Percentiles rank a stretch among this genome's conserved stretches.
Conservation (phyloP, 2,797 vertebrate genomes). For the Melanotaenia pygmaea region DNA sequence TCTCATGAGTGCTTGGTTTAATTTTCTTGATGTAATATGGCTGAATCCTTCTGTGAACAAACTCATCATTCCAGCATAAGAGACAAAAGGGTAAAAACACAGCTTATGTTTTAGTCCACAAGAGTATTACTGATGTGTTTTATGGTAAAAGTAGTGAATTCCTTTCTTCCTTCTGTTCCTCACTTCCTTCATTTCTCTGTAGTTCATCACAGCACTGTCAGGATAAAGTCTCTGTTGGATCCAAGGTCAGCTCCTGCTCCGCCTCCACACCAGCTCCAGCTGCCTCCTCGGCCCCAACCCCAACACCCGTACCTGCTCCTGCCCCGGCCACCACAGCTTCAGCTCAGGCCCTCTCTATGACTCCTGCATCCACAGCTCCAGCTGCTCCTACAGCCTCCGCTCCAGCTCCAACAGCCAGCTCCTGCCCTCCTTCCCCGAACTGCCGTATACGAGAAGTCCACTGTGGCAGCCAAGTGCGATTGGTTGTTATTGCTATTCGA, state of each 20-base stretch:
- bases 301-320: constrained; percentile 53
- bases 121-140: constrained; percentile 5
- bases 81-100: neutral
- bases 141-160: constrained; percentile 2
- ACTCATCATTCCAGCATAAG: neutral
- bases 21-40: neutral
- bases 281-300: constrained; percentile 47
- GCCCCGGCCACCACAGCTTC: constrained; percentile 62
- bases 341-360: constrained; percentile 58
- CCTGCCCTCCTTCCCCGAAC: constrained; percentile 82
- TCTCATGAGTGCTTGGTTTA: neutral
- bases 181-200: constrained; percentile 29
- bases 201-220: constrained; percentile 63
- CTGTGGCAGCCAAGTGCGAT: constrained; percentile 85
- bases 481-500: constrained; percentile 85
- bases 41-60: neutral
- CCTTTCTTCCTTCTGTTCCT: neutral
- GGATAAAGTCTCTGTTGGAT: constrained; percentile 65
- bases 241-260: constrained; percentile 61
- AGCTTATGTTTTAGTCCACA: neutral
- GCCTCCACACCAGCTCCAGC: constrained; percentile 56
- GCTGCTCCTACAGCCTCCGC: constrained; percentile 58
- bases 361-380: constrained; percentile 67
- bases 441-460: constrained; percentile 86
- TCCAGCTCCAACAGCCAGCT: constrained; percentile 61